Evolutionary conservation across 2,888 invertebrate genomes (phyloP), one percentile per base, ranked within the genome.

Genomic region (Blera fallax): DNA sequence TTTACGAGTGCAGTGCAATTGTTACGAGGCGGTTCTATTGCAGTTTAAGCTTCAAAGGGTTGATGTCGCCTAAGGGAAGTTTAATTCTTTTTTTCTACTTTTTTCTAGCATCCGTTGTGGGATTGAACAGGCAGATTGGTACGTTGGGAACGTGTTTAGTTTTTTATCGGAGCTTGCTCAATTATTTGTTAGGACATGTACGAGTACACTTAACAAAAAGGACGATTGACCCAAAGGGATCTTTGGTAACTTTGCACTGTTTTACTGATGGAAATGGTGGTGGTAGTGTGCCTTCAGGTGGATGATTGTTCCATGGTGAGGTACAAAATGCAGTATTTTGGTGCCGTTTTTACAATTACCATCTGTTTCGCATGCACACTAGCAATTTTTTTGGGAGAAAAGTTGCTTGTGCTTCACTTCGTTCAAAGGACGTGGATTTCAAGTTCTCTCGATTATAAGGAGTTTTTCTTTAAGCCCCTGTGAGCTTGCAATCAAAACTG

Each of bases 151-250:
- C 45, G 74, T 54, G 18, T 54, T 64, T 73, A 34, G 24, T 73
- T 64, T 45, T 32, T n/a, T 29, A 1, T 16, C 5, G 11, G 1
- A 32, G 21, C 32, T 32, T 16, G 34, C 65, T 69, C 77, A 67
- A 77, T 77, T 69, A 65, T 69, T 69, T 52, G 67, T 69, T 37
- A 58, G 54, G 58, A 34, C 37, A 32, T 45, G 37, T 16, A 67
- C 48, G 43, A 45, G 37, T 16, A 67, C 48, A 37, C 48, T 45
- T 24, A 43, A 16, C 10, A 69, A 56, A 54, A 54, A 50, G 48
- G 34, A 69, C 74, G 64, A 69, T 74, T 74, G 69, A 70, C 69
- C 56, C 64, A 27, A 21, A 70, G 78, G 56, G 64, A 72, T 54
- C 27, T 24, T 34, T 64, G 14, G 27, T 18, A 43, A 16, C 40